Base-by-base conservation (phyloP, 2,888 invertebrate genomes). In the Catonia carolina region DNA sequence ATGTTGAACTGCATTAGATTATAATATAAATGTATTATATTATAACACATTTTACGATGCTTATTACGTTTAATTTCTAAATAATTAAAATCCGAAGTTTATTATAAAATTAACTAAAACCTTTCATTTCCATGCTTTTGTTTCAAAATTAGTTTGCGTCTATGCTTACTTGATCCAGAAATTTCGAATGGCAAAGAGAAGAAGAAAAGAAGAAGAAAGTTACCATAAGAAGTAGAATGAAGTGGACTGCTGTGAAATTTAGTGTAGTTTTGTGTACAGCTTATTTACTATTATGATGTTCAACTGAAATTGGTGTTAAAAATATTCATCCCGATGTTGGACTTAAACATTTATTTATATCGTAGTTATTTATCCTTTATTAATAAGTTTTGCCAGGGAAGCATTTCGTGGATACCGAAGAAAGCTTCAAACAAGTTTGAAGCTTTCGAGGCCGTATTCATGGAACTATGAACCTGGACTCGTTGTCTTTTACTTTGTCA, bases 401-500 rank as follows among this genome's bases (percentile, higher is more conserved):
- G 79, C 78, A 78, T 80, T 79, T 81, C 80, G 81, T 81, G 82
- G 80, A 80, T 82, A 80, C 81, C 82, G 78, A 79, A 85, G 87
- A 87, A 87, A 87, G 89, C 89, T 89, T 89, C 89, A 89, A 88
- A 82, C 81, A 77, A 80, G 81, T 86, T 90, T 90, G 90, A 90
- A 90, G 90, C 89, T 90, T 90, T 90, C 89, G 86, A 83, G 82
- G 84, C 83, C 82, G 86, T 80, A 80, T 85, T 84, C 81, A 84
- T 84, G 90, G 89, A 92, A 92, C 89, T 92, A 93, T 93, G 93
- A 92, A 91, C 89, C 92, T 94, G 85, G 95, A 95, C 86, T 88
- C 94, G 84, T 85, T 93, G 84, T 91, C 90, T 83, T 89, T 93
- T 86, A 90, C 94, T 84, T 87, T 95, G 86, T 90, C 91, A 84